phyloP scores from a whole-genome alignment of 2,888 invertebrate species.

The Pammene fasciana region DNA sequence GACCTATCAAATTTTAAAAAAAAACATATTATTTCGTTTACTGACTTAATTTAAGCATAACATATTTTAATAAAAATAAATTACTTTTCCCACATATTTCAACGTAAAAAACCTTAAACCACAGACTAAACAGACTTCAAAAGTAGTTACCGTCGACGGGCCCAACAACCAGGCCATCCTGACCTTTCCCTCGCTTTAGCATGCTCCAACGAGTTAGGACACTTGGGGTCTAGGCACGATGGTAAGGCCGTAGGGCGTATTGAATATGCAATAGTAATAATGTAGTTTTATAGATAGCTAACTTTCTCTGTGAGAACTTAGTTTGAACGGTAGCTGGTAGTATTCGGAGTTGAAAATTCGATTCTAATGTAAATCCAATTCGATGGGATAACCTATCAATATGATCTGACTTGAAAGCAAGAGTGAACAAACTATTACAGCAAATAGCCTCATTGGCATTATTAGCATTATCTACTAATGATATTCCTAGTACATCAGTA shows the following conservation, averaged over 20 bases:
- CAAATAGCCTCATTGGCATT: too few species aligned
- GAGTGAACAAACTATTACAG: too few species aligned
- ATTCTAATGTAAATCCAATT: neutral
- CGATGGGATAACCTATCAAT: neutral
- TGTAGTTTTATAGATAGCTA: constrained; percentile 74
- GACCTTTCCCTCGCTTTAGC: constrained; percentile 47
- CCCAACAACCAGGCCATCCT: constrained; percentile 48
- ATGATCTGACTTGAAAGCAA: too few species aligned
- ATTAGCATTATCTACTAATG: too few species aligned
- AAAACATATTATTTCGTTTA: too few species aligned
- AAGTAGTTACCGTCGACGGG: constrained; percentile 62
- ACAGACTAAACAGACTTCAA: constrained; percentile 64
- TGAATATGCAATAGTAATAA: constrained; percentile 82
- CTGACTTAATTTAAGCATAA: neutral
- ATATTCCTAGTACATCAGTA: too few species aligned
- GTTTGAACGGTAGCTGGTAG: constrained; percentile 24
- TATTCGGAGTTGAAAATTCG: neutral
- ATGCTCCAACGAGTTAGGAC: constrained; percentile 30
- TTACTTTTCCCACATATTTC: constrained; percentile 29
- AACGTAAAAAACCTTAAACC: constrained; percentile 29
- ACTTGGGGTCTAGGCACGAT: constrained; percentile 50
- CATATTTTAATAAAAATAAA: constrained; percentile 11
- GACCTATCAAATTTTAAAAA: too few species aligned
- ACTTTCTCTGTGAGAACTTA: constrained; percentile 67
- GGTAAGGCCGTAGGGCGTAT: constrained; percentile 68